Evolutionary conservation across 1,140 invertebrate species (phyloP).

Genomic region (Bathynomus jamesi): DNA sequence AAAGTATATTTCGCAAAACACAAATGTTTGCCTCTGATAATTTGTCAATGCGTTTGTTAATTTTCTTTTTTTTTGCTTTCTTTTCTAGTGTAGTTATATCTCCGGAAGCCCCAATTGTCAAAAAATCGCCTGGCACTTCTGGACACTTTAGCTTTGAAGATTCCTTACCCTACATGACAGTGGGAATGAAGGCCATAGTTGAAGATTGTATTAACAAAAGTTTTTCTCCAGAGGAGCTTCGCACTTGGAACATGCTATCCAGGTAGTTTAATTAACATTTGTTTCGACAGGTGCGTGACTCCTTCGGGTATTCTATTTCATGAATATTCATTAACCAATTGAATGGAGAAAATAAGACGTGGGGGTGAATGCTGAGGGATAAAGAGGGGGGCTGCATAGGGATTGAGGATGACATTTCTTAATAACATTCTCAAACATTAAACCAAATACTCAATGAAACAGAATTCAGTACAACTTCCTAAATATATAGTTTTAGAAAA

Average conservation of each 20-base stretch:
- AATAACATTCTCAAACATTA: neutral
- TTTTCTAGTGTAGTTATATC: neutral
- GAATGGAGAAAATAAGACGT: neutral
- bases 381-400: neutral
- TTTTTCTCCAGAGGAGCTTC: constrained; percentile 10
- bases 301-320: neutral
- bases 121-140: neutral
- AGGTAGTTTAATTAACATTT: neutral
- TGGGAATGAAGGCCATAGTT: constrained; percentile 9
- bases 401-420: neutral
- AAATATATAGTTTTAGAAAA: no score
- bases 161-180: constrained; percentile 2
- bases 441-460: no score
- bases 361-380: neutral
- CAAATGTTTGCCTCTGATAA: no score
- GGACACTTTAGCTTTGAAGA: neutral
- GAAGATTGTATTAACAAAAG: constrained; percentile 4
- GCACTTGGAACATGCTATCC: constrained; percentile 15
- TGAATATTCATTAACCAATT: neutral
- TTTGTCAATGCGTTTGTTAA: no score
- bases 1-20: no score
- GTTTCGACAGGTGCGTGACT: neutral
- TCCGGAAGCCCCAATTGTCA: neutral
- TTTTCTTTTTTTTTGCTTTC: neutral
- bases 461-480: no score